Conservation (phyloP, 2,888 invertebrate species). For the Drosophila robusta region DNA sequence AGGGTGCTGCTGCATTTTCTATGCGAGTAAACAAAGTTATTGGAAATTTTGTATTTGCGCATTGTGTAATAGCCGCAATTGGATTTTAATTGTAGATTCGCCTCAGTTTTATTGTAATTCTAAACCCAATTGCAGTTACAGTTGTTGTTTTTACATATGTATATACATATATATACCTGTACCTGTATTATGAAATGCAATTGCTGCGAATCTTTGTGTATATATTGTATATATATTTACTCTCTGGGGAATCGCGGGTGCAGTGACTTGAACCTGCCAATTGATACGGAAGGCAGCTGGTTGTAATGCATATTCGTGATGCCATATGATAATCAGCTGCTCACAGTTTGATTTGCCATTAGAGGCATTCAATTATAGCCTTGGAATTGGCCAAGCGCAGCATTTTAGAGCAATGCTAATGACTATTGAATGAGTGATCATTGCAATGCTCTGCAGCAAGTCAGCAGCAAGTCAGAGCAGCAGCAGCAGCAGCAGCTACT, state of each 20-base stretch:
- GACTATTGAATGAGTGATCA: slow-evolving; percentile 52
- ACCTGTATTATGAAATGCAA: slow-evolving; percentile 10
- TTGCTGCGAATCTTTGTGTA: slow-evolving; percentile 9
- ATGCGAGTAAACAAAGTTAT: slow-evolving; percentile 69
- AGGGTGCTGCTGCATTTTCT: slow-evolving; percentile 58
- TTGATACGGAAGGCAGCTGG: slow-evolving; percentile 38
- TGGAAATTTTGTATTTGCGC: slow-evolving; percentile 63
- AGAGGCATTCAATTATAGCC: slow-evolving; percentile 54
- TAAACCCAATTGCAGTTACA: slow-evolving; percentile 37
- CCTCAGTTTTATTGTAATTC: slow-evolving; percentile 46
- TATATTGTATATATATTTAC: neutral
- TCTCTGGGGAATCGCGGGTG: slow-evolving; percentile 36
- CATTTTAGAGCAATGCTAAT: slow-evolving; percentile 45
- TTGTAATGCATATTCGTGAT: slow-evolving; percentile 55
- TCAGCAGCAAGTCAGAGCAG: slow-evolving; percentile 1
- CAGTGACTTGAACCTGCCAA: slow-evolving; percentile 52
- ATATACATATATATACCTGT: slow-evolving; percentile 1
- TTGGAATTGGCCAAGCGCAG: slow-evolving; percentile 57
- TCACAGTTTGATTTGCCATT: slow-evolving; percentile 52
- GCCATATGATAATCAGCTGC: slow-evolving; percentile 49
- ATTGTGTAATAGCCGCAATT: slow-evolving; percentile 70
- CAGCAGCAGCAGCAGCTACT: neutral
- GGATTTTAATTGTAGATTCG: slow-evolving; percentile 68
- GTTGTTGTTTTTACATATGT: slow-evolving; percentile 3
- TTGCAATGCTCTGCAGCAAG: slow-evolving; percentile 37